Base-by-base conservation (phyloP, 1,140 invertebrate species). In the Brachionus koreanus region DNA sequence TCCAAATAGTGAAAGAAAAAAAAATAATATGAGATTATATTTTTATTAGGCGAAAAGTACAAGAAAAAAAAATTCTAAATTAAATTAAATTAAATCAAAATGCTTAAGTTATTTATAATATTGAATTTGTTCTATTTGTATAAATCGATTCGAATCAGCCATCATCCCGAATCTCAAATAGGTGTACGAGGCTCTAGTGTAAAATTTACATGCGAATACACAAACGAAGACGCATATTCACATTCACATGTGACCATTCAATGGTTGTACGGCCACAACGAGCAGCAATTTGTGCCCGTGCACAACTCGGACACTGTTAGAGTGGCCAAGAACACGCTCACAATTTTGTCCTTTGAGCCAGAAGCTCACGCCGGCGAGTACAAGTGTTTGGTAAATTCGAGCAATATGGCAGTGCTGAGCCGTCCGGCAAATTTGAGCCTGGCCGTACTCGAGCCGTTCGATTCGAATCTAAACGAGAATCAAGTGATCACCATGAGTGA, bases 401-500 rank as follows among this genome's bases (percentile, higher is more conserved):
- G 25, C n/a, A n/a, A 23, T 10, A 3, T 79, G 23, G 76, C 25
- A 19, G 25, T 79, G 33, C 19, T 79, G 29, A 79, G 76, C 25
- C 35, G 33, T 23, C 29, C 76, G 19, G 76, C 49, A 23, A 79
- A 79, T 82, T 46, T 82, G n/a, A 52, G 43, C 16, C 1, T 37
- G 12, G 79, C 57, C n/a, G 39, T 37, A 7, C 9, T 82, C 2
- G 79, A 82, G 9, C 23, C 57, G 9, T 82, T 82, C 42, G 16
- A 42, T 3, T n/a, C n/a, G 3, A 3, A 23, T 19, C 16, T n/a
- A 61, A n/a, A 35, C 42, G 67, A 83, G 12, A 29, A 43, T 43
- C 23, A 67, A 4, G 19, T 75, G 13, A 16, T 83, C 13, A 57
- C 52, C 25, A n/a, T 81, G 10, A 83, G 75, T 6, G 77, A 83